A percentile compares a stretch with the other conserved stretches of the same genome.
phyloP scores from a whole-genome alignment of 2,888 invertebrate species.

The Pammene fasciana region DNA sequence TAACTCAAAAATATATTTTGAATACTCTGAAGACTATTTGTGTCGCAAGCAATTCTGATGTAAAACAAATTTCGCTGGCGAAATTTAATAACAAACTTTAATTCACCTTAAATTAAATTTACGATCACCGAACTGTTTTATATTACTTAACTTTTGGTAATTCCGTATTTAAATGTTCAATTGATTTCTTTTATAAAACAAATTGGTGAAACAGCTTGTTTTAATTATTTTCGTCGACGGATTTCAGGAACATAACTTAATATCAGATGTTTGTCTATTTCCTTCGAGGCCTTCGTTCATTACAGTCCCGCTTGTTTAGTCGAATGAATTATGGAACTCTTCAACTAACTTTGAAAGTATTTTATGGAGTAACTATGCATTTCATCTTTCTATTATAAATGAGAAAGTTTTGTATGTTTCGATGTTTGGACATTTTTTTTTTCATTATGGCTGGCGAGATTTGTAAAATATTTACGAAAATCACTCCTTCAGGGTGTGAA shows the following conservation, averaged over 20 bases:
- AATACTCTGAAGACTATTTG: neutral
- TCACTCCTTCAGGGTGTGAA: too few relatives aligned
- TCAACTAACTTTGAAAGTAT: neutral
- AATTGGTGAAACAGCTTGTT: constrained; percentile 17
- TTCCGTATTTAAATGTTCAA: constrained; percentile 30
- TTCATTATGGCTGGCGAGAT: too few relatives aligned
- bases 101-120: constrained; percentile 15
- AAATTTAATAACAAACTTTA: constrained; percentile 16
- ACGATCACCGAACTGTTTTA: constrained; percentile 11
- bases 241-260: constrained; percentile 2
- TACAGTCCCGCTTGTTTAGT: neutral
- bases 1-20: neutral
- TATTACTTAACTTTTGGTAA: constrained; percentile 34
- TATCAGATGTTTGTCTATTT: neutral
- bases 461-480: too few relatives aligned
- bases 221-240: constrained; percentile 17
- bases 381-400: too few relatives aligned
- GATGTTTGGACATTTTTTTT: too few relatives aligned
- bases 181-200: constrained; percentile 13
- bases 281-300: neutral
- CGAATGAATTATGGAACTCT: neutral
- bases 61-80: constrained; percentile 12
- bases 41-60: neutral
- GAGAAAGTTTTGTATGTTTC: too few relatives aligned
- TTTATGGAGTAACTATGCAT: too few relatives aligned